Conservation (phyloP, 2,888 invertebrate species). For the Cosmia trapezina region DNA sequence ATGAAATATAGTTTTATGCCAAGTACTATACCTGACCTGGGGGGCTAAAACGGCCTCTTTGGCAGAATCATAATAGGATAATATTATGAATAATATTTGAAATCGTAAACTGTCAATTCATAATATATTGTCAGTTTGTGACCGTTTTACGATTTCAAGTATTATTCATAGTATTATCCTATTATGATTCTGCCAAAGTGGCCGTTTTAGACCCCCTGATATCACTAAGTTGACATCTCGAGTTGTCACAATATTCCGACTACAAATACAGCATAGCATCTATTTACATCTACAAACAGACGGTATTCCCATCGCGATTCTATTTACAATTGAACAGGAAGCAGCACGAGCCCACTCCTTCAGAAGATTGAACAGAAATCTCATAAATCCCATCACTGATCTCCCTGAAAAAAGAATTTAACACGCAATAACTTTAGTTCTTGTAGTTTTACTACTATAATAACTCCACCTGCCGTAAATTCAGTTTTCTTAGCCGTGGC, state of each 20-base stretch:
- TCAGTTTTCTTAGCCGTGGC: neutral
- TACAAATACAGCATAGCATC: neutral
- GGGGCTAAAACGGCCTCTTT: too few species aligned
- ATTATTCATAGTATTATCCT: too few species aligned
- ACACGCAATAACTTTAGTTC: constrained; percentile 26
- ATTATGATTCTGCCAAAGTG: too few species aligned
- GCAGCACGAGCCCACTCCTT: neutral
- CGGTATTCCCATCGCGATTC: neutral
- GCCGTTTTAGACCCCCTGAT: too few species aligned
- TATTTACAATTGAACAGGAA: constrained; percentile 17
- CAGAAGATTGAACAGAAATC: neutral
- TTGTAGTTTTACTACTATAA: constrained; percentile 30
- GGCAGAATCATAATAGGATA: too few species aligned
- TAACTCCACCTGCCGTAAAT: constrained; percentile 12
- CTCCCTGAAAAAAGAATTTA: constrained; percentile 20
- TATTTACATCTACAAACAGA: neutral
- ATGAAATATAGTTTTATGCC: too few species aligned
- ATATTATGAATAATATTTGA: too few species aligned
- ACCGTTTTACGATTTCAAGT: too few species aligned
- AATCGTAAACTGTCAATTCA: too few species aligned
- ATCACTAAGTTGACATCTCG: neutral
- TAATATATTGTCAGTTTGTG: too few species aligned
- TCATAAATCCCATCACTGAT: constrained; percentile 18
- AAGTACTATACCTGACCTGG: too few species aligned
- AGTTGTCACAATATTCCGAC: neutral